Percentiles rank a stretch among this genome's conserved stretches.
phyloP scores from a whole-genome alignment of 2,113 vertebrate genomes.

The Canis aureus region DNA sequence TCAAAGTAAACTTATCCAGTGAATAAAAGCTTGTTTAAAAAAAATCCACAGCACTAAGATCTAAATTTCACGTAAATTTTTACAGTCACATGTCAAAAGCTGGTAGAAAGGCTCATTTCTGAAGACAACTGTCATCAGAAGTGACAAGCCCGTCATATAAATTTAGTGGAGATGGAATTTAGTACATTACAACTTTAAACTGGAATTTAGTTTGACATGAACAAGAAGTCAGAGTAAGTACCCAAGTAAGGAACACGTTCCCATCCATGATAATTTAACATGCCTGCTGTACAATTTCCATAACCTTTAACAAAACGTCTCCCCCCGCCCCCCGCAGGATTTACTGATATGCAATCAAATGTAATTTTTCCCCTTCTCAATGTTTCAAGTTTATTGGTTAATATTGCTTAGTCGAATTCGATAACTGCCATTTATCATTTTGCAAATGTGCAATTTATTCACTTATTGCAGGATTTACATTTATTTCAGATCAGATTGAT shows the following conservation, averaged over 20 bases:
- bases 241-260: constrained; percentile 43
- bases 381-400: constrained; percentile 71
- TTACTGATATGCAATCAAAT: constrained; percentile 72
- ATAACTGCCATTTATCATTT: constrained; percentile 75
- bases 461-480: constrained; percentile 65
- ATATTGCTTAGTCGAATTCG: constrained; percentile 61
- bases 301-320: neutral
- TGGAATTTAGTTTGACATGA: constrained; percentile 52
- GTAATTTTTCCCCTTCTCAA: constrained; percentile 51
- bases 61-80: neutral
- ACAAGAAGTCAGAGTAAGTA: constrained; percentile 50
- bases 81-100: neutral
- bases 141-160: constrained; percentile 32
- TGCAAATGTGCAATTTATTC: constrained; percentile 66
- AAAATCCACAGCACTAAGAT: neutral
- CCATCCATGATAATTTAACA: constrained; percentile 24
- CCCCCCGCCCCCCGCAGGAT: neutral
- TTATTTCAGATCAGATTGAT: constrained; percentile 68
- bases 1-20: neutral
- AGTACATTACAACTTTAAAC: constrained; percentile 35
- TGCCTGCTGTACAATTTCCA: constrained; percentile 34
- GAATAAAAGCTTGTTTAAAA: neutral
- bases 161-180: constrained; percentile 46
- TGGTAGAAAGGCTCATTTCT: constrained; percentile 22
- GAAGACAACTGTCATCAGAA: constrained; percentile 34